Base-by-base conservation (phyloP, 2,113 vertebrate species). In the Triplophysa siluroides region DNA sequence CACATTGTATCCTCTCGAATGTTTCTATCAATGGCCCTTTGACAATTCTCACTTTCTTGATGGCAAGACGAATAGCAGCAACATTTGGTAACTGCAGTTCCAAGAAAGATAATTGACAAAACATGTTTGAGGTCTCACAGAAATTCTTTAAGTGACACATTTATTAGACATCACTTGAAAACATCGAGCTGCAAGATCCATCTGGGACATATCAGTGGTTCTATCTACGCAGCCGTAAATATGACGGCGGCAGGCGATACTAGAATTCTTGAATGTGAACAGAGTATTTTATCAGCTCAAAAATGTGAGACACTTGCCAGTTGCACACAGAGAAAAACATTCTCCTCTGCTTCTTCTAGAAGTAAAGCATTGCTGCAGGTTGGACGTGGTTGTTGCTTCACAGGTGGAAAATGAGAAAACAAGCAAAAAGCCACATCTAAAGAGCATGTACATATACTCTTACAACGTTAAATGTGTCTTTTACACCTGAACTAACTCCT, bases 61-160 rank as follows among this genome's bases (percentile, higher is more conserved):
- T 83, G 68, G 58, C 41, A 29, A 63, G 68, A 85, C 18, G 56
- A 72, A 79, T 79, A 75, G 23, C 71, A 56, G 16, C 18, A 73
- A 50, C 63, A 64, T 73, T 78, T 18, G 64, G 61, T 74, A 50
- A 83, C 24, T 68, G 45, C 18, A 45, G 66, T 56, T 54, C 65
- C 24, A 1, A 64, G 66, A 33, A n/a, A 54, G n/a, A 66, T 83
- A 78, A 83, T 83, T 83, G 76, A 76, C 29, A 76, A 80, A 85
- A 78, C 45, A 45, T 86, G 83, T 76, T 69, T 83, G 83, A 45
- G 83, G 41, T 67, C 41, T 76, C 3, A 41, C n/a, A 72, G 56
- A 81, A 69, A 76, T 43, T 70, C 33, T 50, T 83, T 64, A 56
- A 45, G 70, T 80, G 65, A 76, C 73, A 80, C 16, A 62, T 61